Evolutionary conservation across 2,113 vertebrate species (phyloP), one percentile per base, ranked within the genome.

Genomic region (Rhodinocichla rosea): DNA sequence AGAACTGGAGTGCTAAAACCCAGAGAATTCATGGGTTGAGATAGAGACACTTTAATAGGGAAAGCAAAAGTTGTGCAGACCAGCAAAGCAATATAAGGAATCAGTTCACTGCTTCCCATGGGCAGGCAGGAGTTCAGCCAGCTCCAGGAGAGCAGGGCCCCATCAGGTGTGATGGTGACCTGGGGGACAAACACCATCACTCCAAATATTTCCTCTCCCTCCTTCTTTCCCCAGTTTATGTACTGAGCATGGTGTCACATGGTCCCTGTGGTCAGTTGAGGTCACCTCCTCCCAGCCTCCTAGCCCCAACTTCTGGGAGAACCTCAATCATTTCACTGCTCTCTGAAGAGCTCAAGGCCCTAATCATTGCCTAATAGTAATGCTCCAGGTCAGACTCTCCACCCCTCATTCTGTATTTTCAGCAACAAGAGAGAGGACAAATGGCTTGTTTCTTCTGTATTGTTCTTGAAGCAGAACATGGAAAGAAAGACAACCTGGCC

Each of bases 291-390:
- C 23, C 26, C 23, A 19, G 19, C 39, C 37, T 45, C 33, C 23
- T 33, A 19, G 10, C 22, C 39, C 23, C 27, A 39, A 0, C 18
- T 39, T 19, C 0, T 0, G 23, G 11, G 6, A 27, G 39, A 59
- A 11, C 27, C 39, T 93, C 57, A 26, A 6, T 49, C 27, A 39
- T 87, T 82, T 49, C 56, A 27, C 9, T 42, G n/a, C 27, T 56
- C 22, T 69, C 40, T 70, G 63, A 73, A 69, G 28, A 94, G 49
- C 33, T 86, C 50, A 16, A 79, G 28, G 17, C 30, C 16, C 15
- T 68, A 30, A 18, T 40, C 7, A 3, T 4, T 71, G 33, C 19
- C 40, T 44, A 7, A 13, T 57, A 32, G 3, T 35, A 33, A 22
- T 40, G 44, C 6, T 59, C 24, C 23, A 77, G 23, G 9, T 81